Evolutionary conservation across 2,113 vertebrate species (phyloP).

Genomic region (Oenanthe melanoleuca): DNA sequence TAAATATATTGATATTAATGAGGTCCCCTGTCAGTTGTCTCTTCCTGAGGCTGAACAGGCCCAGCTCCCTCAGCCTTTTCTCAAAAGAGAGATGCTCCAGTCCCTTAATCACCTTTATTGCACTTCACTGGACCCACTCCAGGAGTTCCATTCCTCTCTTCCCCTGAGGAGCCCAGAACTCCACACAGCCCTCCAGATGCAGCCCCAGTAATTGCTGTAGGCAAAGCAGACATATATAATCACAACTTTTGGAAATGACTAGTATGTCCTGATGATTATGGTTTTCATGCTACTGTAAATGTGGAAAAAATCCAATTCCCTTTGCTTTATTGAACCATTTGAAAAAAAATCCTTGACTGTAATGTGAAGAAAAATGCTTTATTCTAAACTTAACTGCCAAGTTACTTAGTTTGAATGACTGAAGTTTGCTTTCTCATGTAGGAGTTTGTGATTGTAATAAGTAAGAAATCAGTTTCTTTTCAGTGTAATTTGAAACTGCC

Average conservation of each 20-base stretch:
- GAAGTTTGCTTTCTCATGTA: not conserved
- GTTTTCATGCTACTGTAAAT: not conserved
- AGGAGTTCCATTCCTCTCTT: not conserved
- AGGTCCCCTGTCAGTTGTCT: accelerated
- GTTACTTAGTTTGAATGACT: not conserved
- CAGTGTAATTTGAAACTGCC: not conserved
- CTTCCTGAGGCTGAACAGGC: not conserved
- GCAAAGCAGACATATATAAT: not conserved
- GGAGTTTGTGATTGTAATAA: not conserved
- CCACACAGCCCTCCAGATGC: not conserved
- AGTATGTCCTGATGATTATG: not conserved
- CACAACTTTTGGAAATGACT: not conserved
- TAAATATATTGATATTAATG: not conserved
- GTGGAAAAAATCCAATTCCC: not conserved
- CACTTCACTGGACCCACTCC: not conserved
- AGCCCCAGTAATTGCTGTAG: not conserved
- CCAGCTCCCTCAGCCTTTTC: not conserved
- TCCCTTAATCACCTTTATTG: not conserved
- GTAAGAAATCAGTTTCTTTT: not conserved
- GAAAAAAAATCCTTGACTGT: not conserved
- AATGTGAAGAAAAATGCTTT: not conserved
- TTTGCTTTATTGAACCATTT: not conserved
- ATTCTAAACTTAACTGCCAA: not conserved
- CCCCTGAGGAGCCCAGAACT: not conserved
- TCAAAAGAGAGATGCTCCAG: not conserved